Evolutionary conservation across 2,797 vertebrate genomes (phyloP).

Genomic region (Coregonus suidteri): DNA sequence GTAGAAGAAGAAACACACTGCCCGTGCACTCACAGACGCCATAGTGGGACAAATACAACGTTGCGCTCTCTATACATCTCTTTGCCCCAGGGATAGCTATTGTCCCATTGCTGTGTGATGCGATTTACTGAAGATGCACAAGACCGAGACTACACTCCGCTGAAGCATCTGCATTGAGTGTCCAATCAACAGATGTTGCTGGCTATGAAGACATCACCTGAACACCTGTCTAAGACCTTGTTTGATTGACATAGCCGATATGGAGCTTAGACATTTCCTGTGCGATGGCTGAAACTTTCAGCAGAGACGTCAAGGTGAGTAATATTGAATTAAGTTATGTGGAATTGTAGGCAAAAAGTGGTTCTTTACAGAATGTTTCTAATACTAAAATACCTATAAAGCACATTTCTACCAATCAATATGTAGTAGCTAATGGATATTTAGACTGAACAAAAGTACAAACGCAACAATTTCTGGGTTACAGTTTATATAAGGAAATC

Average conservation of each 20-base stretch:
- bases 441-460: too few relatives aligned
- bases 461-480: too few relatives aligned
- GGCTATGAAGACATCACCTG: constrained; percentile 27
- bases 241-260: constrained; percentile 3
- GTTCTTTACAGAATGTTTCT: background rate
- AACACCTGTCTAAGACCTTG: constrained; percentile 32
- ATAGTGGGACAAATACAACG: too few relatives aligned
- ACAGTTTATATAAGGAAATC: too few relatives aligned
- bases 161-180: constrained; percentile 15
- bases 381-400: background rate
- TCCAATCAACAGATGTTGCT: constrained; percentile 2
- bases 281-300: constrained; percentile 5
- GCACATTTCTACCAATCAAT: background rate
- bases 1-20: too few relatives aligned
- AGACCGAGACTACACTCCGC: background rate
- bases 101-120: background rate
- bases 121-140: background rate
- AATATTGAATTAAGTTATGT: background rate
- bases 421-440: background rate
- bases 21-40: too few relatives aligned
- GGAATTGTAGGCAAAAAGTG: background rate
- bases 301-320: constrained; percentile 51
- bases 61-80: too few relatives aligned
- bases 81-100: background rate
- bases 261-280: background rate